Conservation (phyloP, 2,888 invertebrate species). For the Leucania comma region DNA sequence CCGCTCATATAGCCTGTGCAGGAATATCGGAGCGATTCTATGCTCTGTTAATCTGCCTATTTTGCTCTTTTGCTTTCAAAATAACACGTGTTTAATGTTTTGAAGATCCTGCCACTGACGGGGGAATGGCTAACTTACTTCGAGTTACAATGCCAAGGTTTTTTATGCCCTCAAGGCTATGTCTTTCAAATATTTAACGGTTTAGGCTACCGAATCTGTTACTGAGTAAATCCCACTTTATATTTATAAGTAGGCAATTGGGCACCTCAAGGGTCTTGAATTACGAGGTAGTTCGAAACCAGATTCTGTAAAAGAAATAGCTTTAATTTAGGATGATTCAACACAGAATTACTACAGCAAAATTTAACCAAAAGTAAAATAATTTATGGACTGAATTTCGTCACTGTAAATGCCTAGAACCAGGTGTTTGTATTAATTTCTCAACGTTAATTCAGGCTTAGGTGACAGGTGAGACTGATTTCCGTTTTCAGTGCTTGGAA, state of each 20-base stretch:
- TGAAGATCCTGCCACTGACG: constrained; percentile 25
- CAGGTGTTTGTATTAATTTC: constrained; percentile 33
- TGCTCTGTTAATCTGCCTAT: neutral
- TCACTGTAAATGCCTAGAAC: neutral
- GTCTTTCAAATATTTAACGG: neutral
- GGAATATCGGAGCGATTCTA: neutral
- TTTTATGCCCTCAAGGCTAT: neutral
- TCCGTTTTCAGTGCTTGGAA: constrained; percentile 7
- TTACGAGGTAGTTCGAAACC: constrained; percentile 1
- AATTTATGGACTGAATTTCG: constrained; percentile 26
- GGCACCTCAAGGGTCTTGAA: neutral
- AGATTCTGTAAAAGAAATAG: neutral
- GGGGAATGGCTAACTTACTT: neutral
- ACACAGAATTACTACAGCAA: too few species aligned
- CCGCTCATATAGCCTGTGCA: neutral
- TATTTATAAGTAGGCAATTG: constrained; percentile 23
- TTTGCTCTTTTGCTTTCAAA: constrained; percentile 51
- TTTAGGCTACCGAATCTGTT: neutral
- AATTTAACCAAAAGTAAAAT: constrained; percentile 2
- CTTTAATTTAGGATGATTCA: neutral
- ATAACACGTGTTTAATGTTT: constrained; percentile 55
- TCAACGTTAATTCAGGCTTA: constrained; percentile 9
- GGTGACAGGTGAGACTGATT: constrained; percentile 38
- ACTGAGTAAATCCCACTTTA: constrained; percentile 4
- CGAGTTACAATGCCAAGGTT: constrained; percentile 5